Evolutionary conservation across 1,140 invertebrate species (phyloP).

Genomic region (Brachionus calyciflorus): DNA sequence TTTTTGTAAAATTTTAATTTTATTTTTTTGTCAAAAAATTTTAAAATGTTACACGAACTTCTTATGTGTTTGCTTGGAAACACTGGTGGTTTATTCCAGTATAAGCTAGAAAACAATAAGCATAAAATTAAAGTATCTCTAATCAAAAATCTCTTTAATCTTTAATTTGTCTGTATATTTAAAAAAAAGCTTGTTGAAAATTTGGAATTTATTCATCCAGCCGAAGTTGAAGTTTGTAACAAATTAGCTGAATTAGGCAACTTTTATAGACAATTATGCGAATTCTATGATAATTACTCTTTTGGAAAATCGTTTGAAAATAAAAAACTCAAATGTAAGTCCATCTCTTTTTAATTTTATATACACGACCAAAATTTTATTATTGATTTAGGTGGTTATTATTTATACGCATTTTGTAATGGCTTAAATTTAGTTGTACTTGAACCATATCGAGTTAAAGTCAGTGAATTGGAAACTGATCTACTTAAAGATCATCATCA

Average conservation of each 20-base stretch:
- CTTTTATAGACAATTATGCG: conserved; percentile 11
- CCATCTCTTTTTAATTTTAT: background rate
- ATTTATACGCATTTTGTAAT: conserved; percentile 28
- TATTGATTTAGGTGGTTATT: conserved; percentile 14
- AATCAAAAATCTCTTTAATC: background rate
- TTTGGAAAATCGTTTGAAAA: conserved; percentile 1
- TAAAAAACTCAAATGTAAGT: conserved; percentile 12
- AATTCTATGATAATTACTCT: conserved; percentile 21
- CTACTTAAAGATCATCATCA: conserved; percentile 41
- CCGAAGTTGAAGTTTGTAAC: conserved; percentile 45
- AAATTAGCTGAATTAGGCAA: conserved; percentile 22
- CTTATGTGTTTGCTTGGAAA: conserved; percentile 31
- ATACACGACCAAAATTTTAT: background rate
- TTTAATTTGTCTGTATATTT: background rate
- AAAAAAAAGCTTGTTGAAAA: conserved; percentile 2
- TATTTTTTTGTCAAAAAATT: too few relatives aligned
- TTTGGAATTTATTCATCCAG: conserved; percentile 43
- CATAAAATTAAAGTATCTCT: conserved; percentile 5
- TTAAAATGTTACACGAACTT: conserved; percentile 44
- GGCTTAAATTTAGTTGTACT: conserved; percentile 14
- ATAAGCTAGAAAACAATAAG: conserved; percentile 4
- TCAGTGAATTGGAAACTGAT: conserved; percentile 14
- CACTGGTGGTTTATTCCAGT: conserved; percentile 30
- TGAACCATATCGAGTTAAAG: background rate
- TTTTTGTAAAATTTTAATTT: too few relatives aligned